Percentiles rank a stretch among this genome's conserved stretches.
Conservation (phyloP, 2,113 vertebrate species). For the Corythaeola cristata region DNA sequence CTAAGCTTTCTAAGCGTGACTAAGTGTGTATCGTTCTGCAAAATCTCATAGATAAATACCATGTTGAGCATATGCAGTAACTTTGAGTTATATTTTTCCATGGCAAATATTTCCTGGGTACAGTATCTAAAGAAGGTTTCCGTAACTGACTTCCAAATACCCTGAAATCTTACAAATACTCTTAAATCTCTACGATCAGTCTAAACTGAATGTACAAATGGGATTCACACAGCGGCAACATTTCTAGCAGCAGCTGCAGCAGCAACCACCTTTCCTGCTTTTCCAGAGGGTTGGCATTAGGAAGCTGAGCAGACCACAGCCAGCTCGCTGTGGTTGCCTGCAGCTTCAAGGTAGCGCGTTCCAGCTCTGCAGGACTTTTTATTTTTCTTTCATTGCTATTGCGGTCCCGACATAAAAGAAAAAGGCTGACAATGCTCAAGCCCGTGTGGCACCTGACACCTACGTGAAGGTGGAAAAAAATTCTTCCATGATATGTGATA, state of each 20-base stretch:
- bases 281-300: not conserved
- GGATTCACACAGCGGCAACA: not conserved
- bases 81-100: not conserved
- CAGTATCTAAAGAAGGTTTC: not conserved
- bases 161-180: not conserved
- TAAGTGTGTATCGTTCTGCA: not conserved
- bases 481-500: not conserved
- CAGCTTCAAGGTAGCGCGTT: not conserved
- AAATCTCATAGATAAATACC: not conserved
- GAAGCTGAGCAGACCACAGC: not conserved
- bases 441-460: not conserved
- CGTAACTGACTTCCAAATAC: not conserved
- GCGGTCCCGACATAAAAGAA: not conserved
- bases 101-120: not conserved
- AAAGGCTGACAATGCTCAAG: not conserved
- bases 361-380: not conserved
- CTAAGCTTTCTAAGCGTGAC: not conserved
- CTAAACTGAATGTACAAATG: not conserved
- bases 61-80: not conserved
- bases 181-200: not conserved
- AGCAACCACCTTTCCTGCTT: not conserved
- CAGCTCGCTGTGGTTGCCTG: not conserved
- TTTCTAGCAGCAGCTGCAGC: slow-evolving; percentile 30
- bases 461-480: not conserved
- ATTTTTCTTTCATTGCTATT: not conserved